phyloP scores from a whole-genome alignment of 2,888 invertebrate genomes.

The Spodoptera littoralis region DNA sequence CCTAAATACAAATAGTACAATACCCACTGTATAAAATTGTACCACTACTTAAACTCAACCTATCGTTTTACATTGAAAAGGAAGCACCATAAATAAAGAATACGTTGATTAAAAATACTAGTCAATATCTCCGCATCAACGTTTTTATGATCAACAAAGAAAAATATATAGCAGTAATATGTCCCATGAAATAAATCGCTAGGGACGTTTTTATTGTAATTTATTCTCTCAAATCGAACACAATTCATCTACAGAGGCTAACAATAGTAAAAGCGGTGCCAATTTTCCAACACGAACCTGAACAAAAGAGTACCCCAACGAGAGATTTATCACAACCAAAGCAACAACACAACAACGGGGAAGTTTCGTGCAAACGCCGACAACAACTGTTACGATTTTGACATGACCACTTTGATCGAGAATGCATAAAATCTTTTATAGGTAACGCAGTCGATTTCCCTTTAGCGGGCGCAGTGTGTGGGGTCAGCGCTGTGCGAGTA shows the following conservation, averaged over 20 bases:
- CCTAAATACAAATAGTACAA: too few species aligned
- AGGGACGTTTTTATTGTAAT: conserved; percentile 49
- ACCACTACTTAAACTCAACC: too few species aligned
- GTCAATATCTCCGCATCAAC: conserved; percentile 1
- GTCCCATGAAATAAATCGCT: conserved; percentile 37
- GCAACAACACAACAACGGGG: conserved; percentile 64
- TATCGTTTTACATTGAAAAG: too few species aligned
- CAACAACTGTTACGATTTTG: conserved; percentile 56
- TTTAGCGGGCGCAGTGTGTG: conserved; percentile 9
- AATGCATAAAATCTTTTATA: conserved; percentile 48
- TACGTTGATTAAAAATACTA: too few species aligned
- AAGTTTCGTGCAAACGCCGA: conserved; percentile 61
- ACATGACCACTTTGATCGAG: conserved; percentile 46
- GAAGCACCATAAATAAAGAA: too few species aligned
- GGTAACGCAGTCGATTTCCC: conserved; percentile 34
- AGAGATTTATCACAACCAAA: conserved; percentile 69
- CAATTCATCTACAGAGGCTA: conserved; percentile 54
- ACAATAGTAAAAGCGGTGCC: conserved; percentile 66
- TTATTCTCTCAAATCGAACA: conserved; percentile 57
- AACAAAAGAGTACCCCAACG: conserved; percentile 61
- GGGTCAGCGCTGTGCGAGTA: conserved; percentile 49
- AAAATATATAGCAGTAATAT: conserved; percentile 46
- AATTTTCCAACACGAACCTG: conserved; percentile 64
- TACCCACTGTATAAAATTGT: too few species aligned
- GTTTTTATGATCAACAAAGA: conserved; percentile 28